Evolutionary conservation across 2,888 invertebrate genomes (phyloP).

Genomic region (Silvanus unidentatus): DNA sequence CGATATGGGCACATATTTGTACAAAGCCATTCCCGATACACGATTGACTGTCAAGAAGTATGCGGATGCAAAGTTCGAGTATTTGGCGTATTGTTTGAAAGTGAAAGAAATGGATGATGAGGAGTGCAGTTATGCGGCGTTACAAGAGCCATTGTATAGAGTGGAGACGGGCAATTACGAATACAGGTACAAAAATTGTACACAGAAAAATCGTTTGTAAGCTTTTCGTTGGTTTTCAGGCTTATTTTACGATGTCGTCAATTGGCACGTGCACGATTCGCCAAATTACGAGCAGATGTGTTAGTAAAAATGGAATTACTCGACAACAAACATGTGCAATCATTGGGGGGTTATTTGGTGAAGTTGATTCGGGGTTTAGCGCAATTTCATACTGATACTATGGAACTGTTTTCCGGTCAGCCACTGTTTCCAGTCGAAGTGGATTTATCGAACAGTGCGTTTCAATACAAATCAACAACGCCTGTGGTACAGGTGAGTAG

Average conservation of each 20-base stretch:
- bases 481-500: slow-evolving; percentile 40
- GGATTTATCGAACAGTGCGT: slow-evolving; percentile 85
- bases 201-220: background rate
- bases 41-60: slow-evolving; percentile 96
- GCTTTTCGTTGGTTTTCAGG: slow-evolving; percentile 48
- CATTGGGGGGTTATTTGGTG: slow-evolving; percentile 80
- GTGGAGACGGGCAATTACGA: slow-evolving; percentile 99
- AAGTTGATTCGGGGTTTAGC: slow-evolving; percentile 81
- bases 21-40: slow-evolving; percentile 98
- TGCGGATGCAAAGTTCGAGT: slow-evolving; percentile 98
- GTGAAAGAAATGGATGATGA: slow-evolving; percentile 99
- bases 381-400: slow-evolving; percentile 55
- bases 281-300: slow-evolving; percentile 81
- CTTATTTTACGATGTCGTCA: slow-evolving; percentile 92
- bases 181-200: slow-evolving; percentile 63
- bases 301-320: slow-evolving; percentile 94
- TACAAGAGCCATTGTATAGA: slow-evolving; percentile 94
- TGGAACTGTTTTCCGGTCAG: slow-evolving; percentile 69
- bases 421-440: slow-evolving; percentile 92
- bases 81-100: slow-evolving; percentile 96
- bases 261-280: slow-evolving; percentile 82
- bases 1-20: slow-evolving; percentile 93
- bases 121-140: slow-evolving; percentile 84
- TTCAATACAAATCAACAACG: slow-evolving; percentile 75
- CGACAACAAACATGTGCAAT: slow-evolving; percentile 97